Evolutionary conservation across 2,113 vertebrate species (phyloP).

Genomic region (Emydura subglobosa): DNA sequence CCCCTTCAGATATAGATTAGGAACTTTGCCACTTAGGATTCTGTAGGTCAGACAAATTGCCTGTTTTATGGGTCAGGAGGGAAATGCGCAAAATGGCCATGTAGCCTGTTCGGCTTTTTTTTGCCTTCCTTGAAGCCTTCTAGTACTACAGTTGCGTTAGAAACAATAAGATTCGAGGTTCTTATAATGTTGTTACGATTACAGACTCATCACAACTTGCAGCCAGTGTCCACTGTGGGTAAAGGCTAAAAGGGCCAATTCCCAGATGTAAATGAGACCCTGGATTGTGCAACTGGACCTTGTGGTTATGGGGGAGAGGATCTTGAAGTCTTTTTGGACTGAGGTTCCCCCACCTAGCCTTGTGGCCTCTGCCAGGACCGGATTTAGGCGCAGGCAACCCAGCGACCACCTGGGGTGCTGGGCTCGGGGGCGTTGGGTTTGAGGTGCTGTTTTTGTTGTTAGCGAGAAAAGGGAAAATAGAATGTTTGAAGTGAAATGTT

Average conservation of each 20-base stretch:
- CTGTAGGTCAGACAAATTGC: background rate
- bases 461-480: too few relatives aligned
- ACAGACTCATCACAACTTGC: background rate
- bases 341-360: background rate
- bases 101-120: background rate
- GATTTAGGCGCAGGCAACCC: too few relatives aligned
- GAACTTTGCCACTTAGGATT: background rate
- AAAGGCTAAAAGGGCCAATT: background rate
- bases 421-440: too few relatives aligned
- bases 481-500: too few relatives aligned
- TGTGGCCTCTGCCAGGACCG: too few relatives aligned
- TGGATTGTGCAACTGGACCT: background rate
- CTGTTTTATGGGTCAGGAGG: background rate
- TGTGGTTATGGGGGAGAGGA: background rate
- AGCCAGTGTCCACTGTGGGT: background rate
- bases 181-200: background rate
- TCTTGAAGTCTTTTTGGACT: background rate
- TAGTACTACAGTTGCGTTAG: background rate
- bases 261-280: too few relatives aligned
- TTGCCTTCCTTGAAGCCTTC: background rate
- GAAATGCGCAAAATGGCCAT: background rate
- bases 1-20: background rate
- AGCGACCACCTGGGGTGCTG: too few relatives aligned
- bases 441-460: too few relatives aligned
- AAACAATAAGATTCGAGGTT: background rate